A percentile compares a stretch with the other conserved stretches of the same genome.
These are phyloP conservation scores for Chloroceryle inda DNA, from an alignment of 2,797 vertebrate species.

Conservation along the genomic window DNA sequence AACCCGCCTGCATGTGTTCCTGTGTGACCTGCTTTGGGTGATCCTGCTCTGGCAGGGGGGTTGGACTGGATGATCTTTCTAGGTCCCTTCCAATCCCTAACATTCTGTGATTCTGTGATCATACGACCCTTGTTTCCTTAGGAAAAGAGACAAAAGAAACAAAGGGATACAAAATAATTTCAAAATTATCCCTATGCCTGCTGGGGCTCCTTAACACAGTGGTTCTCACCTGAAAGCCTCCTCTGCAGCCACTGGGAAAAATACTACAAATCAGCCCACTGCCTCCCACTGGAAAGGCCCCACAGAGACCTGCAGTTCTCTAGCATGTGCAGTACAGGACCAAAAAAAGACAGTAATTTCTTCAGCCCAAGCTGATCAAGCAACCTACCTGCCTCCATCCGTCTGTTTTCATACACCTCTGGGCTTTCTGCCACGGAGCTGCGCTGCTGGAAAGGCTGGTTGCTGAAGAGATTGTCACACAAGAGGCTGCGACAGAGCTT, in stretches of 20 bases:
- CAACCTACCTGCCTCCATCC: constrained; percentile 79
- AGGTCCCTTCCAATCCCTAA: too few species aligned
- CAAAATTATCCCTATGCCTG: not conserved
- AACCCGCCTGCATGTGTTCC: too few species aligned
- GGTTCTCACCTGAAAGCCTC: not conserved
- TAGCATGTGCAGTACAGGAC: not conserved
- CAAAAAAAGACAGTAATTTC: not conserved
- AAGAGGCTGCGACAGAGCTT: constrained; percentile 94
- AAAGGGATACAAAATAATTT: not conserved
- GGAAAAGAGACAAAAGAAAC: not conserved
- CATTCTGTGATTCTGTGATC: too few species aligned
- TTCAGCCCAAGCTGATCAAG: not conserved
- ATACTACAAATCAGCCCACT: not conserved
- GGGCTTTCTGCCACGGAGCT: constrained; percentile 74
- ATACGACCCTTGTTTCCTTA: not conserved
- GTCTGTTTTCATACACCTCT: constrained; percentile 56
- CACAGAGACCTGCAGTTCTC: not conserved
- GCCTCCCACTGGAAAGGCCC: not conserved
- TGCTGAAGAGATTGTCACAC: constrained; percentile 97
- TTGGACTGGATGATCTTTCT: too few species aligned
- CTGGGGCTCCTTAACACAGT: not conserved
- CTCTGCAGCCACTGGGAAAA: not conserved
- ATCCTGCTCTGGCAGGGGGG: too few species aligned
- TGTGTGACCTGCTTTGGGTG: too few species aligned
- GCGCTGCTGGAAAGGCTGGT: constrained; percentile 90